Evolutionary conservation across 2,113 vertebrate species (phyloP).

Genomic region (Tyrannus savana): DNA sequence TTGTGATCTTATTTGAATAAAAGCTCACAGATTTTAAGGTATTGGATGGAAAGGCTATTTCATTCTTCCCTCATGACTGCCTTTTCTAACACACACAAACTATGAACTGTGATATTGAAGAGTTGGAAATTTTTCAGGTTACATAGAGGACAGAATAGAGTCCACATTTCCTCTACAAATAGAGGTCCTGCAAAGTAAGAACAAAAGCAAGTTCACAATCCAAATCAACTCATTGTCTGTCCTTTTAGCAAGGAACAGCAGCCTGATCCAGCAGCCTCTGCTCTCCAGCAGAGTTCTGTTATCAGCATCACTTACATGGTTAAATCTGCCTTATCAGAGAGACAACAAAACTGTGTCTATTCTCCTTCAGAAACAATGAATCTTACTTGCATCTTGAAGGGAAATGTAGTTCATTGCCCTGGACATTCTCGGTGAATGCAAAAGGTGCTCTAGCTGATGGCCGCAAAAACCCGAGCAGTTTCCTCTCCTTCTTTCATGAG

Average conservation of each 20-base stretch:
- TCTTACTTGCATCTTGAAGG: neutral
- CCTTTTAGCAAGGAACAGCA: neutral
- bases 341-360: neutral
- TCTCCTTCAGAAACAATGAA: neutral
- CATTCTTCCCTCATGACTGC: neutral
- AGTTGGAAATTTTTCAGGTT: neutral
- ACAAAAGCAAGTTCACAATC: neutral
- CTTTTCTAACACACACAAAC: neutral
- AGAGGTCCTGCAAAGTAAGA: neutral
- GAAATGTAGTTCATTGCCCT: neutral
- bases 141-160: neutral
- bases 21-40: neutral
- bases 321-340: neutral
- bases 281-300: neutral
- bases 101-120: neutral
- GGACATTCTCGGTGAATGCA: neutral
- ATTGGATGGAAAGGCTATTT: neutral
- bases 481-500: neutral
- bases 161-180: neutral
- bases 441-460: neutral
- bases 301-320: neutral
- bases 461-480: neutral
- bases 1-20: slow-evolving; percentile 28
- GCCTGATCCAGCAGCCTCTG: neutral
- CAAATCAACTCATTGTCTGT: neutral